phyloP scores from a whole-genome alignment of 1,140 invertebrate genomes.

The Sipha flava region DNA sequence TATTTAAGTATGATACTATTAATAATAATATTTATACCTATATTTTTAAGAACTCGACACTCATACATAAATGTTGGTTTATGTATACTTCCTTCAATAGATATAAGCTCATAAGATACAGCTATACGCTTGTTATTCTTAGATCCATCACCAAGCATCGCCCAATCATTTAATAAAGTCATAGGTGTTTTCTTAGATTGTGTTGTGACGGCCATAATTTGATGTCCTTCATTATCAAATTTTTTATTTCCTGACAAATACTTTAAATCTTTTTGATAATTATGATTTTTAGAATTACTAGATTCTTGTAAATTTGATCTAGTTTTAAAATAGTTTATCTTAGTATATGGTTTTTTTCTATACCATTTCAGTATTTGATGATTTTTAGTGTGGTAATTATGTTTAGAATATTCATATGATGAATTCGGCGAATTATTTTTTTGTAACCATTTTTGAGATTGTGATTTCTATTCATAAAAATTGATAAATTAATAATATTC shows the following conservation, averaged over 20 bases:
- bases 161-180: constrained; percentile 6
- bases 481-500: too few relatives aligned
- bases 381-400: too few relatives aligned
- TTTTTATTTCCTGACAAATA: not conserved
- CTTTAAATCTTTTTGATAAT: not conserved
- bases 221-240: not conserved
- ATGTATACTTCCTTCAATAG: not conserved
- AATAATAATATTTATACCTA: not conserved
- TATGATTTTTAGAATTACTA: not conserved
- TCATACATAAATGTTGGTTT: constrained; percentile 9
- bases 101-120: not conserved
- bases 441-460: too few relatives aligned
- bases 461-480: too few relatives aligned
- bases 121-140: not conserved
- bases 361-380: too few relatives aligned
- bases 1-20: not conserved
- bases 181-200: not conserved
- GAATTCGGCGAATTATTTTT: too few relatives aligned
- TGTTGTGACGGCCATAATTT: not conserved
- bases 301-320: not conserved
- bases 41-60: not conserved
- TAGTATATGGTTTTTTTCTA: too few relatives aligned
- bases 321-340: not conserved
- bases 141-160: not conserved
- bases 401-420: too few relatives aligned